phyloP scores from a whole-genome alignment of 2,797 vertebrate genomes.

The Falco biarmicus region DNA sequence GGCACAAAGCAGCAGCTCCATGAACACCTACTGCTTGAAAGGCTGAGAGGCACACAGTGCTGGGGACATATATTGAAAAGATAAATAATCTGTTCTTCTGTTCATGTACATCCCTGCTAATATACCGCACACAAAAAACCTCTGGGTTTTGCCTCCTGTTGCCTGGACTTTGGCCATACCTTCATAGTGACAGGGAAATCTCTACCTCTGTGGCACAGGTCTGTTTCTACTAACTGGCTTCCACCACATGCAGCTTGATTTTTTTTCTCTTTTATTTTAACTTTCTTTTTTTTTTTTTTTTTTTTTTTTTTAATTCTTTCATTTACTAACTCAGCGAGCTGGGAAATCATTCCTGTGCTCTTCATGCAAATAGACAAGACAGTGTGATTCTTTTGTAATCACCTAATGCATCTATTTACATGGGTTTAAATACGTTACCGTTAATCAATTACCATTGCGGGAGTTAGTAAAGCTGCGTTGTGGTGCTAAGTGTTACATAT shows the following conservation, averaged over 20 bases:
- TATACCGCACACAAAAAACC: background rate
- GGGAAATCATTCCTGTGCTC: constrained; percentile 34
- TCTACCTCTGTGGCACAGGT: background rate
- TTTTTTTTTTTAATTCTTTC: background rate
- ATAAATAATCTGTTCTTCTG: background rate
- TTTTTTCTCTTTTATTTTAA: background rate
- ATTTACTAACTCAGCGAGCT: constrained; percentile 44
- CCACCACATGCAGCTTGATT: background rate
- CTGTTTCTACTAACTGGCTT: background rate
- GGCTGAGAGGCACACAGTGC: background rate
- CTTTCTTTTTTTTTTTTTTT: background rate
- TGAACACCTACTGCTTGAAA: background rate
- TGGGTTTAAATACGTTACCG: background rate
- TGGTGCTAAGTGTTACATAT: background rate
- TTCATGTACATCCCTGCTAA: background rate
- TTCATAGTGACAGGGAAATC: background rate
- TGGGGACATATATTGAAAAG: background rate
- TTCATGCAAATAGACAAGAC: constrained; percentile 6
- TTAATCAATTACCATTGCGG: background rate
- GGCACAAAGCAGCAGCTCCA: background rate
- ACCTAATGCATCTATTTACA: background rate
- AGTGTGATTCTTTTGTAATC: constrained; percentile 19
- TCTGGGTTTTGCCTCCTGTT: background rate
- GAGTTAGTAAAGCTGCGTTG: background rate
- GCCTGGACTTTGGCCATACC: background rate